Conservation (phyloP, 2,113 vertebrate genomes). For the Paraplagusia blochii region DNA sequence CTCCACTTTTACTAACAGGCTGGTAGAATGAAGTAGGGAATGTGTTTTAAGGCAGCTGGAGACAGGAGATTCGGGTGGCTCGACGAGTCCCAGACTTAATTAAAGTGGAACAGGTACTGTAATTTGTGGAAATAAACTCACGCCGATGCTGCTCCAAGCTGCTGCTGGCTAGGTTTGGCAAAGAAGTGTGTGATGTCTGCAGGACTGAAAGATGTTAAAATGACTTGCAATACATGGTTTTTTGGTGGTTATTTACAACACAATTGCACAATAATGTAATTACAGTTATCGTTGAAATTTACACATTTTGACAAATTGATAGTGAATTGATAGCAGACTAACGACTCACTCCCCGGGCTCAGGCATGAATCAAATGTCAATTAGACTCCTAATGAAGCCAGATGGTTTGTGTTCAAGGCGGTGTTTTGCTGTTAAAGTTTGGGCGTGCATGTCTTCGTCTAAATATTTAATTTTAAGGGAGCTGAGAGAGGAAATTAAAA, state of each 20-base stretch:
- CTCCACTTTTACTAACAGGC: slow-evolving; percentile 37
- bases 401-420: slow-evolving; percentile 61
- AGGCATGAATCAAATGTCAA: slow-evolving; percentile 53
- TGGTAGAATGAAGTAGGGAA: slow-evolving; percentile 12
- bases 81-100: slow-evolving; percentile 52
- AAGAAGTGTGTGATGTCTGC: slow-evolving; percentile 51
- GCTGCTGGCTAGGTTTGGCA: slow-evolving; percentile 42
- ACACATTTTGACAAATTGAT: slow-evolving; percentile 54
- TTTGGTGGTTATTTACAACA: slow-evolving; percentile 25
- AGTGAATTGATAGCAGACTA: slow-evolving; percentile 52
- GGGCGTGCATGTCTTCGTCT: slow-evolving; percentile 15
- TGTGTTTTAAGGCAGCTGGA: slow-evolving; percentile 31
- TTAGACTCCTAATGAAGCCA: slow-evolving; percentile 55
- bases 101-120: slow-evolving; percentile 52
- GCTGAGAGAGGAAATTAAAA: slow-evolving; percentile 11
- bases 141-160: slow-evolving; percentile 52
- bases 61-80: slow-evolving; percentile 28
- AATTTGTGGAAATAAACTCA: slow-evolving; percentile 52
- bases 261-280: slow-evolving; percentile 45
- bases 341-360: slow-evolving; percentile 39
- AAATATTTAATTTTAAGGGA: slow-evolving; percentile 4
- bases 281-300: slow-evolving; percentile 45
- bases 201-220: slow-evolving; percentile 20
- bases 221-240: slow-evolving; percentile 27
- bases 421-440: slow-evolving; percentile 39